Base-by-base conservation (phyloP, 64 coral and sea anemone species). In the Stichodactyla mertensii region DNA sequence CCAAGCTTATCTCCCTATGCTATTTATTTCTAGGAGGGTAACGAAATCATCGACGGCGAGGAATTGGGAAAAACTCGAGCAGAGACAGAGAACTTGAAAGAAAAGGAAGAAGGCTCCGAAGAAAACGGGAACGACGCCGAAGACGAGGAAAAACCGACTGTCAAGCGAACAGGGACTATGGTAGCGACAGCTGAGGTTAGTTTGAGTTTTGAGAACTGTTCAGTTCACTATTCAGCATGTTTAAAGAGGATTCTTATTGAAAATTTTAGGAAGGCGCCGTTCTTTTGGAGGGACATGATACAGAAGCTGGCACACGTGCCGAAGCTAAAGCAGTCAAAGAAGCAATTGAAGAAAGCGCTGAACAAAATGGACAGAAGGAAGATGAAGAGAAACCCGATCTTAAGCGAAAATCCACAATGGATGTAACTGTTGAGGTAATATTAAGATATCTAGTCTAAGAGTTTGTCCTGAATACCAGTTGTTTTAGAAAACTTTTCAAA, bases 121-220 rank as follows among this genome's bases (percentile, higher is more conserved):
- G 77, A 85, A 52, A 82, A 92, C 24, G 91, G 78, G 6, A 45
- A 88, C 55, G 69, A 54, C 6, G 88, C 54, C 52, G 74, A 87
- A 62, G 88, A 69, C 24, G 85, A 83, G 5, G 91, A 93, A 54
- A 97, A 93, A 93, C 94, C 91, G 55, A 88, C 91, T 53, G 59
- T 97, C 16, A 97, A 97, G 67, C 88, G 91, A 87, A 91, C 93
- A 61, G 94, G 94, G 57, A 97, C 94, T 58, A 97, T 97, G 94
- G 85, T 88, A 54, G 91, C 55, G 24, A 97, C 94, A 85, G 94
- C 94, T 53, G 78, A 91, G 81, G 94, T 97, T 52, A 97, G 91
- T 22, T 1, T 20, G 54, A 58, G 27, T 55, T 36, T 60, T 55
- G 31, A 24, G 61, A 23, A 5, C 66, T 80, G 77, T 6, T 58